These are phyloP conservation scores for Chrysemys picta DNA, from an alignment of 2,113 vertebrate species.

Conservation along the genomic window DNA sequence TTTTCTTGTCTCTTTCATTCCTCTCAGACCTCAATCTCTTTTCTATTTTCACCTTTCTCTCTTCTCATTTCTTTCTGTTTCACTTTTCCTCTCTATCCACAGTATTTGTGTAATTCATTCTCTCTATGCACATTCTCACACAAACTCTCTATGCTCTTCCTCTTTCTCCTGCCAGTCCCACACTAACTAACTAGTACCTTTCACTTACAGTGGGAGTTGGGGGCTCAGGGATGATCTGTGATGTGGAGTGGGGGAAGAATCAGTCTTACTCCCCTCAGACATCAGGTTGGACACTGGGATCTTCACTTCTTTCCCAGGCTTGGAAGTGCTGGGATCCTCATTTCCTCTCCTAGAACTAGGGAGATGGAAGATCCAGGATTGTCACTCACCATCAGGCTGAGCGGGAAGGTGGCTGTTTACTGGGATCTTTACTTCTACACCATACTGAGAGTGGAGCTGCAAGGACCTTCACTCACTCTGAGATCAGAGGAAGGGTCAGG, in stretches of 20 bases:
- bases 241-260: no score
- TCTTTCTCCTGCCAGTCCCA: neutral
- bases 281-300: no score
- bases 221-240: no score
- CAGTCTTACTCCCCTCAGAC: no score
- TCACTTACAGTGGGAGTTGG: no score
- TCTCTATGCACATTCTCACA: neutral
- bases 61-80: neutral
- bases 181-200: no score
- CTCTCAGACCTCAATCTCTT: neutral
- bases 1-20: no score
- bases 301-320: neutral
- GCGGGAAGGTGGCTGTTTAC: neutral
- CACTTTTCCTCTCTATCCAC: neutral
- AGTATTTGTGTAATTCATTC: neutral
- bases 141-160: neutral
- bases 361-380: neutral
- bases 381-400: neutral
- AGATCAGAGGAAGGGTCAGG: no score
- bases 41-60: neutral
- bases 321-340: neutral
- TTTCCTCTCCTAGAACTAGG: neutral
- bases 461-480: neutral
- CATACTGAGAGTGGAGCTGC: neutral
- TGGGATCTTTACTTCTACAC: neutral